Evolutionary conservation across 2,888 invertebrate genomes (phyloP).

Genomic region (Girardia tigrina): DNA sequence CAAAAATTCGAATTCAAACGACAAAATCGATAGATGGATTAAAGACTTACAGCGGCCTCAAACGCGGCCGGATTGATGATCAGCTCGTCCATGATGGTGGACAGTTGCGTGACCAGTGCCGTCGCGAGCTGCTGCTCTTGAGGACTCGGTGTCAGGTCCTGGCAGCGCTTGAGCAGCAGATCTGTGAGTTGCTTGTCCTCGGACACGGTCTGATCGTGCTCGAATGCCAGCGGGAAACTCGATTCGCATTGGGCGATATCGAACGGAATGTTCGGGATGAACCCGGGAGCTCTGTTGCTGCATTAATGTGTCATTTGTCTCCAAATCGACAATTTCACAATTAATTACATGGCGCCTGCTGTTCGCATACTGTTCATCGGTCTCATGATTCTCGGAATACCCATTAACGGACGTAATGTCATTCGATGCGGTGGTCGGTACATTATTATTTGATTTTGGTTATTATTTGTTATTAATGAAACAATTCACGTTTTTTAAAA

Average conservation of each 20-base stretch:
- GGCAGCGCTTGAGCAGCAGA: conserved; percentile 73
- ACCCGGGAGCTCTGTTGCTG: conserved; percentile 43
- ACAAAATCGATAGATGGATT: too few relatives aligned
- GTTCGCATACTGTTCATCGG: not conserved
- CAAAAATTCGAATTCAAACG: too few relatives aligned
- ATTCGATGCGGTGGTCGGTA: not conserved
- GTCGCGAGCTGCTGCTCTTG: conserved; percentile 73
- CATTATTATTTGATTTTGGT: not conserved
- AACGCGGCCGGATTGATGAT: conserved; percentile 83
- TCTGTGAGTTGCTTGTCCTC: conserved; percentile 74
- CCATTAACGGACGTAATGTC: not conserved
- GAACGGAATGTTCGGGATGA: conserved; percentile 49
- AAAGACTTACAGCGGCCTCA: conserved; percentile 75
- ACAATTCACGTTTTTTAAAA: too few relatives aligned
- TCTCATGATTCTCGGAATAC: not conserved
- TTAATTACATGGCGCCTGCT: not conserved
- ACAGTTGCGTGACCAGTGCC: conserved; percentile 84
- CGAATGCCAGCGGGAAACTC: conserved; percentile 68
- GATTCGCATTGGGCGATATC: conserved; percentile 60
- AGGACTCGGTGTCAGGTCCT: conserved; percentile 75
- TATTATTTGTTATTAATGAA: too few relatives aligned
- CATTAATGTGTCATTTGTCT: not conserved
- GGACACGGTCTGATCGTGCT: conserved; percentile 54
- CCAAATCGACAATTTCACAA: not conserved
- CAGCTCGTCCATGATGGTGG: conserved; percentile 77